Evolutionary conservation across 1,140 invertebrate species (phyloP).

Genomic region (Calliopsis andreniformis): DNA sequence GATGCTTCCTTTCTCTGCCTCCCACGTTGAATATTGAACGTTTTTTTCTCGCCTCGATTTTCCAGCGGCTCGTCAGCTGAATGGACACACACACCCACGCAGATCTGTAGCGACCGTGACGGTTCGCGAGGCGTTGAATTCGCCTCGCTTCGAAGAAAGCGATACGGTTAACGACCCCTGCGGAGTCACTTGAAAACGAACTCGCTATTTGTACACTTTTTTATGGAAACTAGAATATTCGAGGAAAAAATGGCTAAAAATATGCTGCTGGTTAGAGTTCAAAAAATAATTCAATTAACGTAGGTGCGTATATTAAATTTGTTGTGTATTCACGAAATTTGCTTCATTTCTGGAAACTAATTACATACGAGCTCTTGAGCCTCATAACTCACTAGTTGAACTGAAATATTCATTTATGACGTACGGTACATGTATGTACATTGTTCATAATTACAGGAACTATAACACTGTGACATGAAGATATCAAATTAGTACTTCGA

Average conservation of each 20-base stretch:
- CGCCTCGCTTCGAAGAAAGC: neutral
- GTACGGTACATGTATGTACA: no score
- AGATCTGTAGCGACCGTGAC: neutral
- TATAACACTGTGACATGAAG: no score
- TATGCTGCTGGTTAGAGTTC: neutral
- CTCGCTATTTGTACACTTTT: neutral
- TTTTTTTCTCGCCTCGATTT: conserved; percentile 27
- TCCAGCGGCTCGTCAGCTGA: conserved; percentile 8
- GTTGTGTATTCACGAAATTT: neutral
- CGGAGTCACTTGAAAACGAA: neutral
- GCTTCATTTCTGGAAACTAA: neutral
- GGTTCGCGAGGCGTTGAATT: conserved; percentile 1
- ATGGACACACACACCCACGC: neutral
- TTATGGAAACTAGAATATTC: no score
- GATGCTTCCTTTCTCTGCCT: conserved; percentile 12
- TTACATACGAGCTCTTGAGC: neutral
- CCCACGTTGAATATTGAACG: conserved; percentile 26
- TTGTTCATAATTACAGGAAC: no score
- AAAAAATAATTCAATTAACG: neutral
- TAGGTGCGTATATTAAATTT: neutral
- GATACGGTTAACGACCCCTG: conserved; percentile 31
- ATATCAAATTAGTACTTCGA: no score
- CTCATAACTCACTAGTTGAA: neutral
- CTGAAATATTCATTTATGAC: neutral
- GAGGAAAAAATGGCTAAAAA: neutral